These are phyloP conservation scores for Nanorana parkeri DNA, from an alignment of 2,113 vertebrate species.

Conservation along the genomic window DNA sequence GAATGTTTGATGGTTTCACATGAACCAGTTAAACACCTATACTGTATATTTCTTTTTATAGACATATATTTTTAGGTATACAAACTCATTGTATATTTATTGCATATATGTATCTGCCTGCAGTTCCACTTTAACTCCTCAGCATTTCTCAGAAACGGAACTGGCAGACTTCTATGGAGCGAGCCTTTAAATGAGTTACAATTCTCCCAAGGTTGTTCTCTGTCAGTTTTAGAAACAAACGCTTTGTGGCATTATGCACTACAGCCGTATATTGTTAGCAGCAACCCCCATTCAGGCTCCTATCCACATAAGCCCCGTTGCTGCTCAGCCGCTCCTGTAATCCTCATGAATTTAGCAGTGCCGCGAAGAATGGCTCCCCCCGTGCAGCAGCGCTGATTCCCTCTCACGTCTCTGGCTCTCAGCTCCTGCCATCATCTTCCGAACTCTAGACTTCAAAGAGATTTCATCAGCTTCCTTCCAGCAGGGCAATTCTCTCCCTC, in stretches of 20 bases:
- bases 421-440: constrained; percentile 14
- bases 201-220: no score
- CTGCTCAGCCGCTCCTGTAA: constrained; percentile 11
- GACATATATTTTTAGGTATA: no score
- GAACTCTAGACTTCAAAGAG: constrained; percentile 33
- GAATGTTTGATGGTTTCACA: no score
- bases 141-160: no score
- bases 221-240: no score
- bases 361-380: background rate
- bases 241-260: background rate
- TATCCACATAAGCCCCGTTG: constrained; percentile 2
- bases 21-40: no score
- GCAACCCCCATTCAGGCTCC: background rate
- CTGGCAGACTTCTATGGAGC: no score
- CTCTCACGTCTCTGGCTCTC: constrained; percentile 4
- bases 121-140: no score
- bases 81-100: no score
- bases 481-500: constrained; percentile 24
- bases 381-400: constrained; percentile 18
- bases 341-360: constrained; percentile 17
- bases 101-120: no score
- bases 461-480: constrained; percentile 39
- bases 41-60: no score
- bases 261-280: background rate
- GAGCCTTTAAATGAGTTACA: no score